Evolutionary conservation across 2,797 vertebrate species (phyloP), one percentile per base, ranked within the genome.

Genomic region (Morus bassanus): DNA sequence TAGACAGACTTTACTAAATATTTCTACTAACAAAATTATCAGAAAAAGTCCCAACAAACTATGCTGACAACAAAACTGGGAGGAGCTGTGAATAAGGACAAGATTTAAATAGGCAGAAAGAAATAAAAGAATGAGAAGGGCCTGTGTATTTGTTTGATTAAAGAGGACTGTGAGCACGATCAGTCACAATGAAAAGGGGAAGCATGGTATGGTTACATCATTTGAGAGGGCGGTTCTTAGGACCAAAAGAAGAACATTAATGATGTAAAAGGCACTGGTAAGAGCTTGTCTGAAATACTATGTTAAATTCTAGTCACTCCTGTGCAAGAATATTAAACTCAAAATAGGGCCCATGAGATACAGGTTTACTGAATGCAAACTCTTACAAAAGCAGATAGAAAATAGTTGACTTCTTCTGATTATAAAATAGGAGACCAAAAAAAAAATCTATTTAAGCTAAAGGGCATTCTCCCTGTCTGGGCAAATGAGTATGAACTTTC

Each of bases 171-270:
- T 67, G n/a, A 83, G 48, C 39, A 41, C 7, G 0, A 51, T 24
- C 11, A 50, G 23, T 43, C 35, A 21, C 41, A 64, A 15, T 45
- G 67, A n/a, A 70, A 89, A 68, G 14, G 30, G 15, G 18, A 85
- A 88, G 37, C 0, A 0, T 43, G 12, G 10, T 72, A 48, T 12
- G 61, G 48, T n/a, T 35, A 27, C 18, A 39, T 50, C 19, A 46
- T 45, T 31, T 61, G n/a, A 5, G 1, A 45, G 37, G 28, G 27
- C 50, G 23, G 7, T 87, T 85, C 57, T 82, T 64, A 22, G 31
- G 14, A 76, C 21, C 43, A 35, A 63, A 65, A 76, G 30, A 54
- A 89, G 83, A 85, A 25, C 35, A 46, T 4, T 69, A 7, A 72
- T 41, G 18, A 41, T 22, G 35, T 46, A 74, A 74, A 85, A 94